Evolutionary conservation across 2,113 vertebrate genomes (phyloP).

Genomic region (Leucoraja erinaceus): DNA sequence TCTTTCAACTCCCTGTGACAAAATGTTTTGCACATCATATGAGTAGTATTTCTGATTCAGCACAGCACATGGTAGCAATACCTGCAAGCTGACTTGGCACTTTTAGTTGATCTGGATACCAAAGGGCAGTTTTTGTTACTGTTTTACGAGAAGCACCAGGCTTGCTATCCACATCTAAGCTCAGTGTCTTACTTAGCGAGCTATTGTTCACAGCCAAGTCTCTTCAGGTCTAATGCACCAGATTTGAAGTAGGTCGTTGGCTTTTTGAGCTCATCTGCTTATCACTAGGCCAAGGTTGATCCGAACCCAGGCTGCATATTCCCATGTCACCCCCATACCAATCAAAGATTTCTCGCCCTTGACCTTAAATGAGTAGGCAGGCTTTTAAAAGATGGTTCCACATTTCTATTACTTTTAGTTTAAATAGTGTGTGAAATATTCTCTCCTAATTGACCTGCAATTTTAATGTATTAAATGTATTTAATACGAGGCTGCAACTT

Average conservation of each 20-base stretch:
- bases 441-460: too few species aligned
- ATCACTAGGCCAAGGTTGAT: neutral
- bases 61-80: neutral
- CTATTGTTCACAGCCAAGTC: neutral
- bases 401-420: neutral
- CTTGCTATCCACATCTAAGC: neutral
- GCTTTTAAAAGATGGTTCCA: neutral
- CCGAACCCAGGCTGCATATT: neutral
- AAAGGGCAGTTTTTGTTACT: neutral
- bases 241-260: neutral
- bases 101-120: neutral
- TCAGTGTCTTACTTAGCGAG: too few species aligned
- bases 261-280: neutral
- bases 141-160: neutral
- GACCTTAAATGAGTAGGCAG: neutral
- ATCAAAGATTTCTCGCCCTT: neutral
- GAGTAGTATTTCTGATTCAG: neutral
- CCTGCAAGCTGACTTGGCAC: too few species aligned
- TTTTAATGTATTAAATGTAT: too few species aligned
- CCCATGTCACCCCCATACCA: neutral
- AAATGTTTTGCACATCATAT: neutral
- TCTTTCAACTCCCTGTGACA: neutral
- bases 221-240: neutral
- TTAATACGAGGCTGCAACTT: too few species aligned
- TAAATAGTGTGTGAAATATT: neutral